Base-by-base conservation (phyloP, 2,113 vertebrate genomes). In the Thunnus thynnus region DNA sequence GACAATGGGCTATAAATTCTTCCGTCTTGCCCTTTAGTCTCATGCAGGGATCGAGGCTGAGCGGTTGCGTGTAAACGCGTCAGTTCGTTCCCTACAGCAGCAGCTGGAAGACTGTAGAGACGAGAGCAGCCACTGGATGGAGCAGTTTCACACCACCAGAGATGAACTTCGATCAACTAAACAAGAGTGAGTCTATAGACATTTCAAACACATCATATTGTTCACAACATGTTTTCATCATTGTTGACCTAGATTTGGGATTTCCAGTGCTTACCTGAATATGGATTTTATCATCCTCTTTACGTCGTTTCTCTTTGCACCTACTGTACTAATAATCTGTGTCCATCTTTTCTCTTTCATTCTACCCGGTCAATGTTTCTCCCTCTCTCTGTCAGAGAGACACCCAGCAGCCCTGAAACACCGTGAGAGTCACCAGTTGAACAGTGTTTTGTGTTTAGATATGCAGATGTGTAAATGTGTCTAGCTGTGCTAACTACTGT, bases 51-150 rank as follows among this genome's bases (percentile, higher is more conserved):
- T 99, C 55, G 98, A 99, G 87, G 91, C 96, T 0, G 97, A 99
- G 91, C 95, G 93, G 22, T 93, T 96, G 90, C 97, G 96, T 25
- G 96, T 99, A 32, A 96, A 95, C 30, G 14, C 94, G 0, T 90
- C 96, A 0, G 92, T 99, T 44, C 95, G 96, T 27, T 94, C 93
- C 17, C 92, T 99, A 8, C 97, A 98, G 92, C 94, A 93, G 81
- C 97, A 99, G 93, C 85, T 99, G 81, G 96, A 97, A 57, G 97
- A 98, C 84, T 97, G 96, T 57, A 86, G 94, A 0, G 98, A 99
- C 63, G 97, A 99, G 89, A 96, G 94, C 0, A 88, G 87, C 67
- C 98, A 99, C 87, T 99, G 97, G 98, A 96, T 96, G 93, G 96
- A 91, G 92, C 96, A 98, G 96, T 98, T 97, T 81, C 97, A 99